phyloP scores from a whole-genome alignment of 2,797 vertebrate species.

The Corythornis leucogaster region DNA sequence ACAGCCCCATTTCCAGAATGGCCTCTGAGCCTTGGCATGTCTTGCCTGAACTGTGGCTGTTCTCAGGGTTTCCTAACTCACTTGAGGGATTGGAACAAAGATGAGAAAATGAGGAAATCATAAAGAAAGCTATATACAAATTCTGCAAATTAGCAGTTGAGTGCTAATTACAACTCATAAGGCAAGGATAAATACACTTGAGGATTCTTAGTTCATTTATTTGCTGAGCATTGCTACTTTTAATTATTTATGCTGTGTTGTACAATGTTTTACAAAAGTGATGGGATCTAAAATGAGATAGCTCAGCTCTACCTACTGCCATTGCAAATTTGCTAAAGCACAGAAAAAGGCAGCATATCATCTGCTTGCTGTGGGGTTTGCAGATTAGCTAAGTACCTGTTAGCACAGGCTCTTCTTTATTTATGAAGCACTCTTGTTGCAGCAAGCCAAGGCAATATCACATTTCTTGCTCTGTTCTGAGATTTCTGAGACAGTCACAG shows the following conservation, averaged over 20 bases:
- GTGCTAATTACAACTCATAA: not conserved
- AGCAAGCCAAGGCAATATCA: not conserved
- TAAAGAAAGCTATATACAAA: not conserved
- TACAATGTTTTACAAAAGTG: not conserved
- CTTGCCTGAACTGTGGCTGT: not conserved
- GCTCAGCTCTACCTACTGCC: not conserved
- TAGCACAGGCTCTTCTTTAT: not conserved
- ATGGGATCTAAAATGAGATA: not conserved
- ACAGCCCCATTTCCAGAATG: not conserved
- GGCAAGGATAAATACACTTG: not conserved
- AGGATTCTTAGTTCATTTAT: not conserved
- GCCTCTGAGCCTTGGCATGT: not conserved
- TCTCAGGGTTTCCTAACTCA: not conserved
- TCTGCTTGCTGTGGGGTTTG: not conserved
- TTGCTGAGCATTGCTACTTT: not conserved
- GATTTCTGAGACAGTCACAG: not conserved
- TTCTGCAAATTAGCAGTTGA: not conserved
- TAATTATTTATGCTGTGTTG: not conserved
- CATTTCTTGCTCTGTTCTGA: not conserved
- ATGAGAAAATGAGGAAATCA: not conserved
- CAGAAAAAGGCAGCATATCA: not conserved
- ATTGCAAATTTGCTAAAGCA: not conserved
- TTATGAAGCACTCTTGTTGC: not conserved
- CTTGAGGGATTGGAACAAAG: not conserved
- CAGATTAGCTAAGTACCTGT: not conserved